Conservation (phyloP, 2,797 vertebrate species). For the Cygnus olor region DNA sequence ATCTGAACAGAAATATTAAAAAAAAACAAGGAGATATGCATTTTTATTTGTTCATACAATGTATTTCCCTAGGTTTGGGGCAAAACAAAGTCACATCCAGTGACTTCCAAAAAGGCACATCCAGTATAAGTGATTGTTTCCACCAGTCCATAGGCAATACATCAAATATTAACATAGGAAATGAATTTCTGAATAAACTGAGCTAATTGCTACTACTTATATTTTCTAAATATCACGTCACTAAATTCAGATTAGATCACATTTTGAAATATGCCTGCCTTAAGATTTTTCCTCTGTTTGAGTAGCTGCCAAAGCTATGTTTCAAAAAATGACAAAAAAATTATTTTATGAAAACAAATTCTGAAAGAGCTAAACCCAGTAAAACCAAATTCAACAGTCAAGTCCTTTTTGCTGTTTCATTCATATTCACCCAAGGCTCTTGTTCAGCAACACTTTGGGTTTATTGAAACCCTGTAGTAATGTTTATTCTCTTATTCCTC, state of each 20-base stretch:
- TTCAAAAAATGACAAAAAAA: not conserved
- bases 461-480: not conserved
- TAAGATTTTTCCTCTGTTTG: not conserved
- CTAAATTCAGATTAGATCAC: not conserved
- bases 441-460: not conserved
- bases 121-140: not conserved
- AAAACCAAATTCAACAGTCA: not conserved
- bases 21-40: not conserved
- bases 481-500: not conserved
- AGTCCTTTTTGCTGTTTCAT: not conserved
- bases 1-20: not conserved
- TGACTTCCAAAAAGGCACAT: not conserved
- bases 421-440: not conserved
- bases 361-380: not conserved
- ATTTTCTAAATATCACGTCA: not conserved
- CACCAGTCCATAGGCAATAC: not conserved
- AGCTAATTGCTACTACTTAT: not conserved
- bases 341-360: not conserved
- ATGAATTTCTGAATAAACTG: not conserved
- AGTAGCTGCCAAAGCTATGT: not conserved
- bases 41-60: not conserved
- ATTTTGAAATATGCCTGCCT: not conserved
- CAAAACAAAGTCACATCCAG: not conserved
- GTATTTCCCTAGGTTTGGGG: not conserved
- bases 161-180: not conserved